Conservation (phyloP, 2,888 invertebrate species). For the Melanchra persicariae region DNA sequence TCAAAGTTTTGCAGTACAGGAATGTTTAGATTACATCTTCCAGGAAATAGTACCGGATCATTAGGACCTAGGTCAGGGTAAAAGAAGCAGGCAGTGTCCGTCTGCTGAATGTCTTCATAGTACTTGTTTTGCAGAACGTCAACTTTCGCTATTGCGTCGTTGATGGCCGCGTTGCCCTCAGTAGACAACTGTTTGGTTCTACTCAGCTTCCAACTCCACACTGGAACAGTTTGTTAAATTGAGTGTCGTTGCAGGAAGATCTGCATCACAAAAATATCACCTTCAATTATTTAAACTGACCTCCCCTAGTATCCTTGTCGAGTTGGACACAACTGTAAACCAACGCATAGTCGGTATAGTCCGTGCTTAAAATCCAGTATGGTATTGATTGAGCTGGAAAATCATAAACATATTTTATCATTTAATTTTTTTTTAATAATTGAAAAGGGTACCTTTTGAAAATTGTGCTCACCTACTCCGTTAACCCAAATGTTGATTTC, state of each 20-base stretch:
- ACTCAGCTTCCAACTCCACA: constrained; percentile 82
- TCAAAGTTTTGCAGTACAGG: constrained; percentile 76
- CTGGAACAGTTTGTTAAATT: constrained; percentile 14
- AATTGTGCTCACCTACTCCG: constrained; percentile 27
- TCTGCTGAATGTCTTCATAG: constrained; percentile 74
- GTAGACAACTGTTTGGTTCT: constrained; percentile 70
- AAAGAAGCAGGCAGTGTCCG: constrained; percentile 78
- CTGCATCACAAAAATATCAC: neutral
- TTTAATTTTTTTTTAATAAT: neutral
- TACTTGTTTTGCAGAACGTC: constrained; percentile 74
- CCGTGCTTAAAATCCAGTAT: constrained; percentile 85
- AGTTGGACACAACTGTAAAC: constrained; percentile 91
- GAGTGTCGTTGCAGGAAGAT: neutral
- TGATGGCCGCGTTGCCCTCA: constrained; percentile 68
- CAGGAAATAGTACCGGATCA: constrained; percentile 75
- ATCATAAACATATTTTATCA: neutral
- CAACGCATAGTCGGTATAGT: constrained; percentile 91
- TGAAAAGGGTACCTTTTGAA: constrained; percentile 47
- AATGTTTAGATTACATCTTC: constrained; percentile 79
- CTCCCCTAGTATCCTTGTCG: constrained; percentile 65
- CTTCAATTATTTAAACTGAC: constrained; percentile 62
- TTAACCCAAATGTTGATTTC: constrained; percentile 63
- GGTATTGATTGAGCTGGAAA: constrained; percentile 74
- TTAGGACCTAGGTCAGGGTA: constrained; percentile 71
- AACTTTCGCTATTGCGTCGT: constrained; percentile 69